Conservation (phyloP, 2,797 vertebrate genomes). For the Vipera latastei region DNA sequence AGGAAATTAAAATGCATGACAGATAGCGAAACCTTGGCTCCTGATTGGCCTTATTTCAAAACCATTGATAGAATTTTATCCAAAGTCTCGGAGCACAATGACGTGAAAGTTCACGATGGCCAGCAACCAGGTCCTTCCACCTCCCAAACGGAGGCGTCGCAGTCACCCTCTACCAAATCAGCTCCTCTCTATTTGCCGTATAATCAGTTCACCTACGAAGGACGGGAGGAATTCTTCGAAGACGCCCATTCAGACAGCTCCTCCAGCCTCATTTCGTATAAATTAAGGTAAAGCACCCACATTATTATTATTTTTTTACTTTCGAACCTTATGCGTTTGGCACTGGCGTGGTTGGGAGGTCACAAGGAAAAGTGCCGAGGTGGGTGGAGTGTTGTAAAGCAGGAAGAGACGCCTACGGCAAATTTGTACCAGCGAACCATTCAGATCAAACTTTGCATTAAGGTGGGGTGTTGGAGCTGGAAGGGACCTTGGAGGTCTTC, state of each 20-base stretch:
- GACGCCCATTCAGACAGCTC: slow-evolving; percentile 88
- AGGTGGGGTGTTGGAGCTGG: background rate
- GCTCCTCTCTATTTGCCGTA: slow-evolving; percentile 87
- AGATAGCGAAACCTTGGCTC: slow-evolving; percentile 76
- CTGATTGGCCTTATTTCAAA: slow-evolving; percentile 96
- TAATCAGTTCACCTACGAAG: slow-evolving; percentile 88
- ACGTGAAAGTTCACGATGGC: slow-evolving; percentile 80
- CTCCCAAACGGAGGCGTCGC: slow-evolving; percentile 82
- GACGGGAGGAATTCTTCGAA: slow-evolving; percentile 86
- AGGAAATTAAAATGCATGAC: slow-evolving; percentile 92
- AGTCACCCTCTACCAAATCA: slow-evolving; percentile 81
- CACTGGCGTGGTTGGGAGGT: fast-evolving
- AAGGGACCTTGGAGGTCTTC: too few species aligned
- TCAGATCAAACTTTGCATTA: background rate
- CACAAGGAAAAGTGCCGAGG: background rate
- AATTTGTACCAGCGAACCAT: background rate
- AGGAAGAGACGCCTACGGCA: background rate
- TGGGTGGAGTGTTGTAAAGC: background rate
- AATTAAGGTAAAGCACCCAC: slow-evolving; percentile 74
- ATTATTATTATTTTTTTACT: background rate
- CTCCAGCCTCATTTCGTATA: slow-evolving; percentile 82
- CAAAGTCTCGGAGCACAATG: slow-evolving; percentile 85
- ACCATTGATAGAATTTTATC: slow-evolving; percentile 94
- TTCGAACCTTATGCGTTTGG: slow-evolving; percentile 17
- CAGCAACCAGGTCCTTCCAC: slow-evolving; percentile 85